These are phyloP conservation scores for Cataglyphis altisquamis DNA, from an alignment of 2,888 invertebrate species.

Conservation along the genomic window DNA sequence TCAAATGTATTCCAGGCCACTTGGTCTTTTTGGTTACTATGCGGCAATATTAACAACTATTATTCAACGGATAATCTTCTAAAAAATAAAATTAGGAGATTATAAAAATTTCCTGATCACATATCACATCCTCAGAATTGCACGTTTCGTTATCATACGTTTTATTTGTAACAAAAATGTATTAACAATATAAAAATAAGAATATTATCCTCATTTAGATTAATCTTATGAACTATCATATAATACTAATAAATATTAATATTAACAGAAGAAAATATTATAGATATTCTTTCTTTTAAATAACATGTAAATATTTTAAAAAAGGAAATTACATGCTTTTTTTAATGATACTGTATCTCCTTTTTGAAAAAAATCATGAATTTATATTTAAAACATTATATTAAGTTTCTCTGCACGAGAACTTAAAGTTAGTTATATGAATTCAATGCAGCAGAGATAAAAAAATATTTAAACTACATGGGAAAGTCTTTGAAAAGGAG, in stretches of 20 bases:
- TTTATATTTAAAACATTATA: background rate
- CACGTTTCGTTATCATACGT: background rate
- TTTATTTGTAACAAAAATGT: background rate
- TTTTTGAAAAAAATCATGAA: background rate
- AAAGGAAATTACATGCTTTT: background rate
- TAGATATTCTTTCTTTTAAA: background rate
- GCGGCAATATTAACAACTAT: background rate
- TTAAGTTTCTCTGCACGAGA: background rate
- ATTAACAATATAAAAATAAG: background rate
- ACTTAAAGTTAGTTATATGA: constrained; percentile 18
- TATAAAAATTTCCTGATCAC: background rate
- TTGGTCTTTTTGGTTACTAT: background rate
- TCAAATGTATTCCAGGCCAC: background rate
- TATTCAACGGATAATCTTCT: background rate
- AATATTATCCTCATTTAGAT: background rate
- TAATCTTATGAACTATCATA: background rate
- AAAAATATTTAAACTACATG: constrained; percentile 22
- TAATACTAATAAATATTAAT: background rate
- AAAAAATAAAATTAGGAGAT: background rate
- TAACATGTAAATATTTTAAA: background rate
- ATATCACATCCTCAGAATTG: background rate
- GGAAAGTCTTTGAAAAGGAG: constrained; percentile 22
- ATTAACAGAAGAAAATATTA: background rate
- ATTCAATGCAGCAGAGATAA: background rate
- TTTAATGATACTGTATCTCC: background rate